Conservation (phyloP, 2,888 invertebrate species). For the Thyatira batis region DNA sequence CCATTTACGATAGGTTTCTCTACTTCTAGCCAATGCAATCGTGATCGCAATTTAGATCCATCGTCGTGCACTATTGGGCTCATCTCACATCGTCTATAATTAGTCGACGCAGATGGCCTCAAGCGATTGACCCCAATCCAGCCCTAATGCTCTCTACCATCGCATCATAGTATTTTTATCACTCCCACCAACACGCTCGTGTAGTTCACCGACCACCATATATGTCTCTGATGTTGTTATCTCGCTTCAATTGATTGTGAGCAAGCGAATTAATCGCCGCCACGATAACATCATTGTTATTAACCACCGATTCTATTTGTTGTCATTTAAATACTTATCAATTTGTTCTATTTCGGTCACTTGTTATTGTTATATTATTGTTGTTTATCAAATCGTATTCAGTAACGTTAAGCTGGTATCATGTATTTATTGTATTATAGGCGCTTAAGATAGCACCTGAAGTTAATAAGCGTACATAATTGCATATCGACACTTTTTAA, state of each 20-base stretch:
- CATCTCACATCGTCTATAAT: conserved; percentile 72
- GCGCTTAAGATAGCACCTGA: not conserved
- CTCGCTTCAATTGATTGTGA: conserved; percentile 15
- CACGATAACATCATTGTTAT: not conserved
- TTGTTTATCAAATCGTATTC: not conserved
- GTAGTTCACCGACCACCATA: conserved; percentile 35
- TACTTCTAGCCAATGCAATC: conserved; percentile 37
- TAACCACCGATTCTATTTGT: not conserved
- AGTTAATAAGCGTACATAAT: not conserved
- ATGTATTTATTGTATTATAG: not conserved
- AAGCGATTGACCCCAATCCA: conserved; percentile 79
- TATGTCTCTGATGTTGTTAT: conserved; percentile 27
- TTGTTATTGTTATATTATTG: not conserved
- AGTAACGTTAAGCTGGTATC: conserved; percentile 1
- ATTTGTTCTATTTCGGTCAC: not conserved
- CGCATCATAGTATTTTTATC: conserved; percentile 73
- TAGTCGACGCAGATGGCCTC: conserved; percentile 78
- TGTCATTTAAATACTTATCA: not conserved
- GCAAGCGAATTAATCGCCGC: not conserved
- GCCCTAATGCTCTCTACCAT: conserved; percentile 68
- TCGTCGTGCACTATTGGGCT: conserved; percentile 63
- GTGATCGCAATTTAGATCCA: conserved; percentile 62
- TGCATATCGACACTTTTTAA: conserved; percentile 14
- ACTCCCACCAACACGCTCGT: conserved; percentile 53
- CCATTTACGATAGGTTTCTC: conserved; percentile 35